Evolutionary conservation across 2,113 vertebrate genomes (phyloP).

Genomic region (Prolemur simus): DNA sequence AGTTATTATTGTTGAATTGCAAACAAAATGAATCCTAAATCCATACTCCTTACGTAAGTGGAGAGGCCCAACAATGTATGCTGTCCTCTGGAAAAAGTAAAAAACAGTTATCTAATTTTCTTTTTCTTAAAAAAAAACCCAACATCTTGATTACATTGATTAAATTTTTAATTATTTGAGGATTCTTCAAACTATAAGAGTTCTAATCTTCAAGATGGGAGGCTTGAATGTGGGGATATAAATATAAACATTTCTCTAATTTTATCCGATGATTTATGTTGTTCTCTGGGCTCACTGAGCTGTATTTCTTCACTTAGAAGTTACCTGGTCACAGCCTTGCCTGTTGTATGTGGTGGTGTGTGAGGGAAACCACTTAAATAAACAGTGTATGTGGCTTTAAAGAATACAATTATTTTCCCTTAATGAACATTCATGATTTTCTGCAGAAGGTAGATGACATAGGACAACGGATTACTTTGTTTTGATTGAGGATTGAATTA

Average conservation of each 20-base stretch:
- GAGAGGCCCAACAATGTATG: background rate
- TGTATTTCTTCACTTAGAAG: conserved; percentile 13
- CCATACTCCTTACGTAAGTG: background rate
- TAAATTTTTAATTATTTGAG: conserved; percentile 11
- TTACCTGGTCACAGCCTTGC: conserved; percentile 30
- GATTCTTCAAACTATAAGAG: background rate
- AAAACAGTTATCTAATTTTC: background rate
- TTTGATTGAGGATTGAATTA: conserved; percentile 66
- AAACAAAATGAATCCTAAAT: conserved; percentile 35
- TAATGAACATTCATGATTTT: conserved; percentile 61
- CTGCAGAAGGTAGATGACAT: conserved; percentile 55
- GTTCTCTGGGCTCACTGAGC: conserved; percentile 10
- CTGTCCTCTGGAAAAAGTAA: background rate
- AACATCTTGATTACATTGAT: background rate
- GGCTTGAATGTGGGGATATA: background rate
- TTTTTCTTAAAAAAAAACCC: background rate
- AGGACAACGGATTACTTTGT: conserved; percentile 65
- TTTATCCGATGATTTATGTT: conserved; percentile 14
- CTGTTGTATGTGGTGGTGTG: background rate
- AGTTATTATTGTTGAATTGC: conserved; percentile 36
- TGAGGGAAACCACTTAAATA: conserved; percentile 59
- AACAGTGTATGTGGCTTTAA: conserved; percentile 61
- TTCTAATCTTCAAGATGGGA: conserved; percentile 39
- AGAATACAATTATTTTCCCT: conserved; percentile 43
- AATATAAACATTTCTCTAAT: background rate